Base-by-base conservation (phyloP, 64 coral and sea anemone species). In the Pachyseris speciosa region DNA sequence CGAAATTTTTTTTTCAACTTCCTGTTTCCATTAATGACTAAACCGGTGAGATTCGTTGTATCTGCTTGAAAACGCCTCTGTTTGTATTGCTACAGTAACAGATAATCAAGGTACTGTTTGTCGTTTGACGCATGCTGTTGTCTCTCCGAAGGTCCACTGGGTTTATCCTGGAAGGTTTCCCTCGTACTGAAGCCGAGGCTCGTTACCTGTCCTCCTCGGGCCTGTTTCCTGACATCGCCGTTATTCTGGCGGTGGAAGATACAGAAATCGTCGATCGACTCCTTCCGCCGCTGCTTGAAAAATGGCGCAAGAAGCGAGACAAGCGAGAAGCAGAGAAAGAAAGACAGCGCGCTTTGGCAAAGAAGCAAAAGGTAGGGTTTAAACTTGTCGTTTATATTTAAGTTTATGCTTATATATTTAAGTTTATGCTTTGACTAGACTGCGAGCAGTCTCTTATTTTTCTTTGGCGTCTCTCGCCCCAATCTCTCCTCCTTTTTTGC, bases 101-200 rank as follows among this genome's bases (percentile, higher is more conserved):
- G 9, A 61, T 61, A 27, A 25, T 24, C n/a, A 9, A 61, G 17
- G 24, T 25, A 25, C 2, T 26, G 0, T 0, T 36, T 17, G 80
- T 48, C 0, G n/a, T 26, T 15, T 47, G 9, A 17, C 36, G 16
- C 27, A 33, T 17, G 11, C 4, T 84, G 20, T n/a, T 3, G 3
- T 78, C 72, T 67, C 2, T 12, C 12, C 27, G 20, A 42, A 98
- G 96, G 43, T 95, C 93, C 41, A 89, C 93, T 36, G 96, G 96
- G 30, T 98, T 98, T 28, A 71, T 98, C 24, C 74, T 98, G 41
- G 96, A 98, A 73, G 96, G 90, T 44, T 98, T 95, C 43, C 96
- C 96, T 30, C 83, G 93, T 43, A 93, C 57, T 86, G 90, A 85
- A 11, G 78, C 84, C 17, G 96, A 98, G 79, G 89, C 85, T 44